Base-by-base conservation (phyloP, 2,797 vertebrate species). In the Rhinella marina region DNA sequence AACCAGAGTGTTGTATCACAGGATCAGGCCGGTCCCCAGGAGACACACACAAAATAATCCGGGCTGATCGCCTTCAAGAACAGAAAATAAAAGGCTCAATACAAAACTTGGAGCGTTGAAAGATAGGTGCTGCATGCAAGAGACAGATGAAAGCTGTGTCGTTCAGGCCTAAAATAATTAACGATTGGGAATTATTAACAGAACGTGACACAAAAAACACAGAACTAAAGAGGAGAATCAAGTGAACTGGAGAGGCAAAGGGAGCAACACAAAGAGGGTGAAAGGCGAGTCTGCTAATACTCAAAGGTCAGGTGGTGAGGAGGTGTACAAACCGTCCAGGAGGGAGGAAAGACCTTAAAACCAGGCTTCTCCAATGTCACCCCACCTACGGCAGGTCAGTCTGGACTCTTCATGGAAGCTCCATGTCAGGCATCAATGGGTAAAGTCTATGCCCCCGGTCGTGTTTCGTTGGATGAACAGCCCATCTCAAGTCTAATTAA, bases 111-210 rank as follows among this genome's bases (percentile, higher is more conserved):
- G 66, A 1, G 56, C 14, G 13, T 17, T 14, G n/a, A 64, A 64
- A 16, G 68, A n/a, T 12, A 76, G 48, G 73, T 76, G 50, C n/a
- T 25, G 50, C 73, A 77, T 77, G 73, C 73, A 77, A 77, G 73
- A 14, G 54, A 77, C 73, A 48, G 73, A n/a, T 48, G 48, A n/a
- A n/a, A 76, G 73, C 73, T 23, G 21, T n/a, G 73, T 6, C 25
- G 12, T 1, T 52, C 73, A 76, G 73, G 48, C 48, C 50, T 54
- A 14, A 14, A 77, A 54, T 7, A 76, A n/a, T 7, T 3, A 68
- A 68, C 12, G 5, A 29, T 16, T 76, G 73, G 21, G 52, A 48
- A 50, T 75, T 21, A 54, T 25, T 16, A 8, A 77, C 72, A 75
- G 19, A n/a, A 75, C 32, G 13, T 77, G 48, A 77, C 50, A 25